Evolutionary conservation across 2,888 invertebrate species (phyloP).

Genomic region (Clitarchus hookeri): DNA sequence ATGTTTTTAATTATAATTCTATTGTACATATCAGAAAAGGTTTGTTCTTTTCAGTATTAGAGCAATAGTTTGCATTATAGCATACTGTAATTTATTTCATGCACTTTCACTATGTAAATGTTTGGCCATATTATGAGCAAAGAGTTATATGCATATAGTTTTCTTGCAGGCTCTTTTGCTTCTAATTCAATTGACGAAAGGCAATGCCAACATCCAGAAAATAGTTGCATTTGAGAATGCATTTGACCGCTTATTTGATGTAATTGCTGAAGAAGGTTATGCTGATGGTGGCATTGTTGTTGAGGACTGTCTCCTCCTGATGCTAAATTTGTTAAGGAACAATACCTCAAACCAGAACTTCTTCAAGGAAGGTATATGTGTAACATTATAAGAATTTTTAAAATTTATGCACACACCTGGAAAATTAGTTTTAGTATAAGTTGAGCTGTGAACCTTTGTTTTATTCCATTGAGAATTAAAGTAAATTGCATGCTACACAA

Average conservation of each 20-base stretch:
- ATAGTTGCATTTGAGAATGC: slow-evolving; percentile 99
- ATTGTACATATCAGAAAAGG: no score
- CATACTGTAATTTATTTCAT: no score
- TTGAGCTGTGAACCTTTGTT: no score
- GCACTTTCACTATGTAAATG: no score
- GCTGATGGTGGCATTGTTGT: slow-evolving; percentile 97
- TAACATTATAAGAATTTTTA: background rate
- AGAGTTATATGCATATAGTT: background rate
- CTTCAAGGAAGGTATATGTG: slow-evolving; percentile 81
- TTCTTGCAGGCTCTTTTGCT: slow-evolving; percentile 72
- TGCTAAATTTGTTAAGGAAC: slow-evolving; percentile 91
- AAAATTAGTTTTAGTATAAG: no score
- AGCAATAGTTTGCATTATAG: no score
- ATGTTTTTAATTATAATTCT: no score
- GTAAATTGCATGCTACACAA: no score
- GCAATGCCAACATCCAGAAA: slow-evolving; percentile 97
- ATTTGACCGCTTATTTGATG: slow-evolving; percentile 92
- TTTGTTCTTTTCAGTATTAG: no score
- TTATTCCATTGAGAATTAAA: no score
- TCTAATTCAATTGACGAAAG: slow-evolving; percentile 88
- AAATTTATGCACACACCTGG: no score
- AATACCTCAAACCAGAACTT: slow-evolving; percentile 98
- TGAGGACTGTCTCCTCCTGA: slow-evolving; percentile 92
- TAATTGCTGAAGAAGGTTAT: slow-evolving; percentile 88
- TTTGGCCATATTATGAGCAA: no score